These are phyloP conservation scores for Callopanchax toddi DNA, from an alignment of 2,113 vertebrate genomes.

Conservation along the genomic window DNA sequence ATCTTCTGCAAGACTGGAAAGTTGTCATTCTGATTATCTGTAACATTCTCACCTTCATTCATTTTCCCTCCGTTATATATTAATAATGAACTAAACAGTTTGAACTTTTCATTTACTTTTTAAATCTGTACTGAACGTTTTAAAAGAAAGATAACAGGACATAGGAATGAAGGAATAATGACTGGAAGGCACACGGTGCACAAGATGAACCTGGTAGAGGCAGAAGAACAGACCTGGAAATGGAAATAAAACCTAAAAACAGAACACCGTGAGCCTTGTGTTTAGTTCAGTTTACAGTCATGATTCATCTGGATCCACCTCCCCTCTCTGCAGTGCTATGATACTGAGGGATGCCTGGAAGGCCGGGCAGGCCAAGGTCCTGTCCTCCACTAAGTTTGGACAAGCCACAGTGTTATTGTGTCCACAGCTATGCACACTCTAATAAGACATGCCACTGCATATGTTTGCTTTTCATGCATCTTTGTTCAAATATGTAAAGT, in stretches of 20 bases:
- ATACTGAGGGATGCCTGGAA: slow-evolving; percentile 40
- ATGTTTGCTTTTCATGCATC: neutral
- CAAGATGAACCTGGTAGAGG: neutral
- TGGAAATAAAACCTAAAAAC: neutral
- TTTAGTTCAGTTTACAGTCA: slow-evolving; percentile 44
- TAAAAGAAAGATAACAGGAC: neutral
- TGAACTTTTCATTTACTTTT: neutral
- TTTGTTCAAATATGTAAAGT: too few relatives aligned
- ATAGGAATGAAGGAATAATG: neutral
- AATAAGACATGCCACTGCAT: slow-evolving; percentile 9
- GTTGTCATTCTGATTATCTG: too few relatives aligned
- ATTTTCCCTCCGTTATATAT: neutral
- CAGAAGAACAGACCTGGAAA: neutral
- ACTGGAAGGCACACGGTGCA: neutral
- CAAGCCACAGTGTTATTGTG: slow-evolving; percentile 8
- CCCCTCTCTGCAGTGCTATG: slow-evolving; percentile 25
- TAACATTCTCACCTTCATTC: neutral
- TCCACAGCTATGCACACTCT: neutral
- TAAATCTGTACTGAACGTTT: neutral
- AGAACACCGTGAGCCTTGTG: slow-evolving; percentile 36
- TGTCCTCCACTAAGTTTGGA: slow-evolving; percentile 31
- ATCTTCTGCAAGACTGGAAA: too few relatives aligned
- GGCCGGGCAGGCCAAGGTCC: slow-evolving; percentile 49
- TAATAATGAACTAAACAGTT: neutral
- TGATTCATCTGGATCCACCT: slow-evolving; percentile 30